Base-by-base conservation (phyloP, 2,113 vertebrate species). In the Bostrychus sinensis region DNA sequence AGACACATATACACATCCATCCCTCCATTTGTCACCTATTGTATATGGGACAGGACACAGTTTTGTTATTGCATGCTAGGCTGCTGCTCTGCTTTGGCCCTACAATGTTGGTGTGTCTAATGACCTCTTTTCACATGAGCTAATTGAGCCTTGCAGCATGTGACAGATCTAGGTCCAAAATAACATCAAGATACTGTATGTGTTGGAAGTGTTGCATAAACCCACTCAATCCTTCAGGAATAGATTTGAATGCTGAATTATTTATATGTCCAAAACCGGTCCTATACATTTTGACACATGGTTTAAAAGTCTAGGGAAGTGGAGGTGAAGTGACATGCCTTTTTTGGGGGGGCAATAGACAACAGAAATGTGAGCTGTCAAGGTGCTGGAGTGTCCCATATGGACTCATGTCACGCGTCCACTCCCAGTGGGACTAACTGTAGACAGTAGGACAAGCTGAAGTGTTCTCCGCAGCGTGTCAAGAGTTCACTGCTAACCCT, bases 351-450 rank as follows among this genome's bases (percentile, higher is more conserved):
- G 8, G 7, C 12, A 7, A 14, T 2, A 48, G 36, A 54, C 42
- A 69, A 54, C 63, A 71, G 68, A 84, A 55, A 46, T 59, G 37
- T 71, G 69, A 83, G 66, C 56, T 77, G 78, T 77, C 76, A 67
- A 45, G 60, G 74, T 72, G 62, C 43, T 36, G 2, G 45, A 10
- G 12, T 58, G 51, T 79, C 75, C 79, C 76, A 55, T 60, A 68
- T 76, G 64, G 71, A 66, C 78, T 59, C 39, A 6, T 80, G 83
- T 80, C 83, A 79, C 36, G 46, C 66, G 37, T 28, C 68, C 65
- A 66, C 62, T 70, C 50, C 70, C 66, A 3, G 7, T 17, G 76
- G 69, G 73, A 56, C 54, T 50, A 23, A 34, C 59, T 26, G 17
- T 22, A 28, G 53, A 45, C 45, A 56, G 65, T n/a, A 1, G 8